A percentile compares a stretch with the other conserved stretches of the same genome.
These are phyloP conservation scores for Ctena decussata DNA, from an alignment of 2,888 invertebrate species.

Conservation along the genomic window DNA sequence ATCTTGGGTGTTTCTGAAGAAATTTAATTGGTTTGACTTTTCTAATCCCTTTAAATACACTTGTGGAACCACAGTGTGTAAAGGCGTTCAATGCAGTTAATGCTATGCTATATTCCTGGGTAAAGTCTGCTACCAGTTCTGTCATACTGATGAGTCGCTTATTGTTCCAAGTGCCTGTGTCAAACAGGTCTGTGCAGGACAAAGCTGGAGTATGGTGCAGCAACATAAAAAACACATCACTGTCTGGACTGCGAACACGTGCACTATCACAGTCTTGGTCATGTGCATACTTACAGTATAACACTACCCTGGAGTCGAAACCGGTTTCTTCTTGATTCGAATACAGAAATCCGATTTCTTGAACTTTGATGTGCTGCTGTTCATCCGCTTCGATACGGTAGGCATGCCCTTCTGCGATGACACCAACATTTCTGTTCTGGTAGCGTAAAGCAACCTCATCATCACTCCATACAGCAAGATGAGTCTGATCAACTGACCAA, in stretches of 20 bases:
- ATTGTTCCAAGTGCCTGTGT: too few relatives aligned
- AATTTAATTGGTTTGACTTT: too few relatives aligned
- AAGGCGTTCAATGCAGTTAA: too few relatives aligned
- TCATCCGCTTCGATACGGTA: not conserved
- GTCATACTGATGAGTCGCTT: too few relatives aligned
- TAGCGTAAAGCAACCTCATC: not conserved
- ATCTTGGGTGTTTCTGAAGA: too few relatives aligned
- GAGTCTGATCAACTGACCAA: not conserved
- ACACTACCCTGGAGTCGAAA: slow-evolving; percentile 27
- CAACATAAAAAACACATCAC: slow-evolving; percentile 40
- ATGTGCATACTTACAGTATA: slow-evolving; percentile 37
- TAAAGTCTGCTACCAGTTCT: too few relatives aligned
- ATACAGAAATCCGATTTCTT: slow-evolving; percentile 2
- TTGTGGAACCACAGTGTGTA: too few relatives aligned
- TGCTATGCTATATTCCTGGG: too few relatives aligned
- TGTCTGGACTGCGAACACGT: slow-evolving; percentile 37
- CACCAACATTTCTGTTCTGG: not conserved
- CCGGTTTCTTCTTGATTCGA: slow-evolving; percentile 39
- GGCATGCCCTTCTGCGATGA: not conserved
- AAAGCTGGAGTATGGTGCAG: too few relatives aligned
- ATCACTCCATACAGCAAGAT: not conserved
- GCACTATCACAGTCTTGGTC: slow-evolving; percentile 31
- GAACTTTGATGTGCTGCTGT: not conserved
- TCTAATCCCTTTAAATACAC: too few relatives aligned
- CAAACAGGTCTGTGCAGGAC: too few relatives aligned